Evolutionary conservation across 2,888 invertebrate species (phyloP).

Genomic region (Hofmannophila pseudospretella): DNA sequence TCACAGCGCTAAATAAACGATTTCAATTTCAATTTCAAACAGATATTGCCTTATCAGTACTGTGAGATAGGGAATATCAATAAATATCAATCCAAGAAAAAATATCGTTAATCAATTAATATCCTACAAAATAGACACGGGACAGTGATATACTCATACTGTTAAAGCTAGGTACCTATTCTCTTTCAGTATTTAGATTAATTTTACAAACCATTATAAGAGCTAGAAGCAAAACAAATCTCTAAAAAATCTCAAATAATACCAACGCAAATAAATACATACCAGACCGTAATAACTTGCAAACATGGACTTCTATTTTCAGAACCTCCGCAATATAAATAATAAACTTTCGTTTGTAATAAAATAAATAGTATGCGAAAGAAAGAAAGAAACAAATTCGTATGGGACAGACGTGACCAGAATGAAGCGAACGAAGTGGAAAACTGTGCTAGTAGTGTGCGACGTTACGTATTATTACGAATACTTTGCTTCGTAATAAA

Average conservation of each 20-base stretch:
- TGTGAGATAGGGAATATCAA: too few species aligned
- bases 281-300: slow-evolving; percentile 6
- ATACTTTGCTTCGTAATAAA: neutral
- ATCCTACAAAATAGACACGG: too few species aligned
- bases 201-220: too few species aligned
- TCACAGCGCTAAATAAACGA: too few species aligned
- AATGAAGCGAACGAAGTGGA: slow-evolving; percentile 26
- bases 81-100: too few species aligned
- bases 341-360: slow-evolving; percentile 5
- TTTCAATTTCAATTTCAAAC: too few species aligned
- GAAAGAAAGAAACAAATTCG: slow-evolving; percentile 20
- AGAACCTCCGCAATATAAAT: slow-evolving; percentile 7
- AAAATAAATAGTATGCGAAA: slow-evolving; percentile 3
- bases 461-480: slow-evolving; percentile 4
- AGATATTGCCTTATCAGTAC: too few species aligned
- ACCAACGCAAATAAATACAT: neutral
- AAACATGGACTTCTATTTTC: slow-evolving; percentile 1
- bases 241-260: neutral
- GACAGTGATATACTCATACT: too few species aligned
- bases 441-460: slow-evolving; percentile 20
- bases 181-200: too few species aligned
- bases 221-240: too few species aligned
- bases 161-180: too few species aligned
- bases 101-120: too few species aligned
- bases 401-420: slow-evolving; percentile 31